phyloP scores from a whole-genome alignment of 2,888 invertebrate genomes.

The Craniophora ligustri region DNA sequence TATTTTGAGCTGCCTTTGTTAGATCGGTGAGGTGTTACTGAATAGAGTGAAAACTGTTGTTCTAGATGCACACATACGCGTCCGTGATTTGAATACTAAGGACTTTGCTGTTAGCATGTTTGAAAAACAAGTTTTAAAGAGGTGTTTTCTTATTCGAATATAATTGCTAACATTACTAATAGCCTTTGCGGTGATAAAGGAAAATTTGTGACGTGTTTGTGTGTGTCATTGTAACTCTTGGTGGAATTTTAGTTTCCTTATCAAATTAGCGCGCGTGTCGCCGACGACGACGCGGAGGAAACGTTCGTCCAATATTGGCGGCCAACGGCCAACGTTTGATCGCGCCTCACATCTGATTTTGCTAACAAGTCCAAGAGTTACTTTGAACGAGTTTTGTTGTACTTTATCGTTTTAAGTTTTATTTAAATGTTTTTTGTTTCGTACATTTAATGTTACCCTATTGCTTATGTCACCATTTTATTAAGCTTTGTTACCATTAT shows the following conservation, averaged over 20 bases:
- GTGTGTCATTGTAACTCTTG: slow-evolving; percentile 59
- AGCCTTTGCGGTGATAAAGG: slow-evolving; percentile 52
- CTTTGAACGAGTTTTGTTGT: slow-evolving; percentile 70
- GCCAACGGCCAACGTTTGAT: slow-evolving; percentile 68
- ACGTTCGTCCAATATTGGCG: slow-evolving; percentile 68
- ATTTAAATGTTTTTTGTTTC: slow-evolving; percentile 72
- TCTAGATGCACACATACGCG: slow-evolving; percentile 42
- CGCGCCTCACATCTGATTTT: slow-evolving; percentile 76
- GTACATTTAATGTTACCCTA: slow-evolving; percentile 68
- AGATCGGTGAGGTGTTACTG: slow-evolving; percentile 56
- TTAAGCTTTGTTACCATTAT: slow-evolving; percentile 81
- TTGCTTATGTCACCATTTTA: slow-evolving; percentile 78
- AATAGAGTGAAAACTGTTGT: slow-evolving; percentile 43
- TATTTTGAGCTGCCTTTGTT: slow-evolving; percentile 62
- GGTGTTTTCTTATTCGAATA: slow-evolving; percentile 43
- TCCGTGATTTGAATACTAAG: slow-evolving; percentile 28
- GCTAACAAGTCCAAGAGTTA: slow-evolving; percentile 74
- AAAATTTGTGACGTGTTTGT: slow-evolving; percentile 55
- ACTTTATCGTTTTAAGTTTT: slow-evolving; percentile 69
- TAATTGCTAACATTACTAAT: slow-evolving; percentile 49
- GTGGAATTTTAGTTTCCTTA: slow-evolving; percentile 65
- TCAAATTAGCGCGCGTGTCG: slow-evolving; percentile 66
- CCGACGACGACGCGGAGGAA: slow-evolving; percentile 53
- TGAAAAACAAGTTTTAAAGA: slow-evolving; percentile 24
- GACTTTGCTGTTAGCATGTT: slow-evolving; percentile 36